Evolutionary conservation across 2,113 vertebrate species (phyloP), one percentile per base, ranked within the genome.

Genomic region (Amphiprion ocellaris): DNA sequence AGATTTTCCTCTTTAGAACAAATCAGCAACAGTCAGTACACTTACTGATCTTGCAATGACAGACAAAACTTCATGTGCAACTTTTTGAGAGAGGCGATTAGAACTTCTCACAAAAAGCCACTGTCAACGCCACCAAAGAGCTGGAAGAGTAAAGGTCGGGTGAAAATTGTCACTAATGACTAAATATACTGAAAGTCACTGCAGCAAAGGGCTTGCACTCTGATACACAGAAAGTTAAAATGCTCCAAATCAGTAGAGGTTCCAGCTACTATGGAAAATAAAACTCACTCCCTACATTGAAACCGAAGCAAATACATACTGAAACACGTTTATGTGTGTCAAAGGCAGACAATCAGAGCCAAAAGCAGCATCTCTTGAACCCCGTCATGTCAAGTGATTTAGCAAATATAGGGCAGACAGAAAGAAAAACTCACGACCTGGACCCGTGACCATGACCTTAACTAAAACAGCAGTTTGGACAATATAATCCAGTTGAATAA

Each of bases 401-500:
- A 72, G 67, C 61, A 90, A 89, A 91, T 86, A 65, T 62, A 84
- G 75, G 62, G 69, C 59, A 28, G 67, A 78, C 26, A 69, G 71
- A 85, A 79, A 83, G 54, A 71, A 85, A 26, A 85, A 86, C 37
- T 69, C 69, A 77, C 73, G 79, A 86, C 70, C 82, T 89, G 88
- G 87, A 89, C 87, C 89, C 85, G 82, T 86, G 68, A 85, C 81
- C 84, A 87, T 77, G 65, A 87, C 84, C 79, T 85, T 63, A 71
- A 87, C 71, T 79, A 64, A 92, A 90, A 92, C 89, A 91, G 91
- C 88, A 92, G 88, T 83, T 89, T 82, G 84, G 81, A 91, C 88
- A 86, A 74, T 83, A 81, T 75, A 89, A 93, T 87, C 85, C 89
- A 90, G 90, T 87, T 89, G 85, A 87, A 90, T 73, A 81, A 76